Evolutionary conservation across 2,888 invertebrate species (phyloP), one percentile per base, ranked within the genome.

Genomic region (Tridacna gigas): DNA sequence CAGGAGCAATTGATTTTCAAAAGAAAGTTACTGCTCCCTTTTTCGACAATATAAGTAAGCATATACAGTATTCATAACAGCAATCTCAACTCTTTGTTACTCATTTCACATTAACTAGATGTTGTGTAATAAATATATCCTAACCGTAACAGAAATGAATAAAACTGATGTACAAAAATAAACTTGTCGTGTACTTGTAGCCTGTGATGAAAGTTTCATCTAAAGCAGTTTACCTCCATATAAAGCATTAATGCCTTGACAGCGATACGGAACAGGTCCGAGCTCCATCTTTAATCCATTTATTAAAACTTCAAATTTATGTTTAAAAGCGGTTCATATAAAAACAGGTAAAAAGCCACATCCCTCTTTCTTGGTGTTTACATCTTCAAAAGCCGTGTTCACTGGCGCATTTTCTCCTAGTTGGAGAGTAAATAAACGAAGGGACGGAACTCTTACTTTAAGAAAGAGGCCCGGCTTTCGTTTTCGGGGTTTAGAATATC

Each of bases 321-420:
- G 22, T 13, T 4, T 63, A 63, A 63, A 63, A 63, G 4, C 13
- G 22, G 1, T 63, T 22, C 63, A 18, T 18, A 4, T 3, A 63
- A 63, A 63, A 63, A 11, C n/a, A 20, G 69, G 18, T 69, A 45
- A 69, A 69, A 69, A 47, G n/a, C 45, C 47, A 20, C 69, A 63
- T 13, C 13, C 13, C 22, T 63, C 15, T n/a, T 5, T 13, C 63
- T 15, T 3, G 3, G 3, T 56, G 20, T 25, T 63, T 63, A 63
- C 63, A 63, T 63, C 63, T n/a, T 63, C 63, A 9, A 63, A 25
- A 25, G 22, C 25, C 63, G 63, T 63, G 63, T 22, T 1, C 37
- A 69, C 69, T 69, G 69, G 69, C 69, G 69, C 69, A 47, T 20
- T 69, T 69, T 69, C 69, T 69, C 47, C 69, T 47, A n/a, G 5